Evolutionary conservation across 2,113 vertebrate species (phyloP).

Genomic region (Trinectes maculatus): DNA sequence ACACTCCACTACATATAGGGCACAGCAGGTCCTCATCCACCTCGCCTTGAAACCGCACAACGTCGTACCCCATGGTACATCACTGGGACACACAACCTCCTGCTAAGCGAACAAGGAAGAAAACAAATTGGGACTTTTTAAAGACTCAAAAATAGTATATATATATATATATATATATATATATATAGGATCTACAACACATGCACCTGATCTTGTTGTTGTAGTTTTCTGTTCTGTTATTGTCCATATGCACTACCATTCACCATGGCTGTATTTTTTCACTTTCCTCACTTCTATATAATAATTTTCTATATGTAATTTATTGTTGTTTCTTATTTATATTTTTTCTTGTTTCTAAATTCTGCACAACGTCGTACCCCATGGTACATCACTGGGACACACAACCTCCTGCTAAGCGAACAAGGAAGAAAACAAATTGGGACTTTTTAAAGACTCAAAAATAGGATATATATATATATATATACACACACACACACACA

Average conservation of each 20-base stretch:
- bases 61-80: constrained; percentile 99
- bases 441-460: not conserved
- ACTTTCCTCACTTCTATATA: no score
- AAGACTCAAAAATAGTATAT: no score
- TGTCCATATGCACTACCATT: no score
- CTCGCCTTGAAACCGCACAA: constrained; percentile 96
- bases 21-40: constrained; percentile 98
- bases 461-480: not conserved
- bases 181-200: no score
- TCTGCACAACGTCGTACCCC: constrained; percentile 97
- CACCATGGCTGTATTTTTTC: no score
- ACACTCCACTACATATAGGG: constrained; percentile 97
- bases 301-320: no score
- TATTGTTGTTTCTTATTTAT: no score
- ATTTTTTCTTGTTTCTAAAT: no score
- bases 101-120: constrained; percentile 64
- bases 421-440: not conserved
- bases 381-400: constrained; percentile 92
- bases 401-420: constrained; percentile 76
- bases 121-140: no score
- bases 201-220: no score
- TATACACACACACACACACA: not conserved
- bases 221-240: no score
- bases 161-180: no score
- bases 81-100: constrained; percentile 83